These are phyloP conservation scores for Morinoia aosen DNA, from an alignment of 2,888 invertebrate genomes.

Conservation along the genomic window DNA sequence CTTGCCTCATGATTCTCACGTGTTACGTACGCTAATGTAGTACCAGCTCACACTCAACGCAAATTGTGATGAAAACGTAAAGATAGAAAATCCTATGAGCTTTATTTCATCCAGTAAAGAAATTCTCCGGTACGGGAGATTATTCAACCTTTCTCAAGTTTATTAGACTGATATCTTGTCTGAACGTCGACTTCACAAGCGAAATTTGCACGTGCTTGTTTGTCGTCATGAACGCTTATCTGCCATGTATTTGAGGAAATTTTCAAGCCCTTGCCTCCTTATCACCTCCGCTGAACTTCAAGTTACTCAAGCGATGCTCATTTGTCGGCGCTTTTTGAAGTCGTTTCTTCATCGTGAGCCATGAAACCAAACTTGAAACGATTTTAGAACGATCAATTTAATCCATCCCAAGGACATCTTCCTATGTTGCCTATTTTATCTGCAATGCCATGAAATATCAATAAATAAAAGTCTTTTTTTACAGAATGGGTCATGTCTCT, in stretches of 20 bases:
- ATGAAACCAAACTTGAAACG: too few species aligned
- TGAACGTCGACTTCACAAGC: not conserved
- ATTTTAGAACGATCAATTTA: too few species aligned
- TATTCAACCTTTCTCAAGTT: not conserved
- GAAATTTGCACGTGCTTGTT: not conserved
- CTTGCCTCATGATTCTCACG: too few species aligned
- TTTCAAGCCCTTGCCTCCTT: not conserved
- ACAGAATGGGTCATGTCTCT: not conserved
- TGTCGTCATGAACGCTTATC: not conserved
- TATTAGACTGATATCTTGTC: not conserved
- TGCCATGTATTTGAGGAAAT: not conserved
- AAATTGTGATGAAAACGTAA: not conserved
- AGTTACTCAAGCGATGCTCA: not conserved
- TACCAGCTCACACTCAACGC: too few species aligned
- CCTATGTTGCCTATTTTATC: too few species aligned
- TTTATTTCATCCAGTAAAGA: not conserved
- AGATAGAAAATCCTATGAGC: not conserved
- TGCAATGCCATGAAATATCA: not conserved
- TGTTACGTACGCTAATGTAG: too few species aligned
- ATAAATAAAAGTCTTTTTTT: not conserved
- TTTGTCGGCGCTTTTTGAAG: not conserved
- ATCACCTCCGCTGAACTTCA: not conserved
- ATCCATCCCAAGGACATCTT: too few species aligned
- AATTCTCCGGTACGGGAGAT: not conserved
- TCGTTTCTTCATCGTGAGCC: too few species aligned